A percentile compares a stretch with the other conserved stretches of the same genome.
Evolutionary conservation across 1,140 invertebrate species (phyloP).

Genomic region (Procambarus virginalis): DNA sequence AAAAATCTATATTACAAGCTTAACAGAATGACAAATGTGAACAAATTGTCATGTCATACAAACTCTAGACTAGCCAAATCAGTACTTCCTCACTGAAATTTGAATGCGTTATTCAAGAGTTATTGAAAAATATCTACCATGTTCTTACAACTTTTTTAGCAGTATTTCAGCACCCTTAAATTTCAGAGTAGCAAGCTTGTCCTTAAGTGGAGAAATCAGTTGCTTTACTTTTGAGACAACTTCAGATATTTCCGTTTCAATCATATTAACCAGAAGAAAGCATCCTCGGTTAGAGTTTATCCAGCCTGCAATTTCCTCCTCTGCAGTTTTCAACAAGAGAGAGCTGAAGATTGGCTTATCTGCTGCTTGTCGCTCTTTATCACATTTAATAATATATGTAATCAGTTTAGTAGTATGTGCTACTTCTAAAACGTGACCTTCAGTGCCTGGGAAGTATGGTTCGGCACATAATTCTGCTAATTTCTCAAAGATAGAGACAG

Average conservation of each 20-base stretch:
- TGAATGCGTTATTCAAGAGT: no score
- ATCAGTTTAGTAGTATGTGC: conserved; percentile 63
- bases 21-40: no score
- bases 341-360: conserved; percentile 48
- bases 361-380: conserved; percentile 50
- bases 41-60: no score
- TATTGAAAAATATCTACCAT: not conserved
- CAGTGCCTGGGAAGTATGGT: conserved; percentile 50
- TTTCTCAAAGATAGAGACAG: conserved; percentile 38
- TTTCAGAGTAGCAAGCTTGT: conserved; percentile 17
- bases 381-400: conserved; percentile 65
- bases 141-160: conserved; percentile 31
- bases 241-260: conserved; percentile 56
- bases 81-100: no score
- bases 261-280: conserved; percentile 54
- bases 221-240: conserved; percentile 36
- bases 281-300: conserved; percentile 61
- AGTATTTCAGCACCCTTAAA: conserved; percentile 40
- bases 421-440: conserved; percentile 61
- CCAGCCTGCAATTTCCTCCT: conserved; percentile 34
- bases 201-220: conserved; percentile 38
- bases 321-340: conserved; percentile 37
- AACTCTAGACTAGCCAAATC: no score
- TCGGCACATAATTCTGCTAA: conserved; percentile 54
- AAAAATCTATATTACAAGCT: no score